phyloP scores from a whole-genome alignment of 2,888 invertebrate genomes.

The Hecatera dysodea region DNA sequence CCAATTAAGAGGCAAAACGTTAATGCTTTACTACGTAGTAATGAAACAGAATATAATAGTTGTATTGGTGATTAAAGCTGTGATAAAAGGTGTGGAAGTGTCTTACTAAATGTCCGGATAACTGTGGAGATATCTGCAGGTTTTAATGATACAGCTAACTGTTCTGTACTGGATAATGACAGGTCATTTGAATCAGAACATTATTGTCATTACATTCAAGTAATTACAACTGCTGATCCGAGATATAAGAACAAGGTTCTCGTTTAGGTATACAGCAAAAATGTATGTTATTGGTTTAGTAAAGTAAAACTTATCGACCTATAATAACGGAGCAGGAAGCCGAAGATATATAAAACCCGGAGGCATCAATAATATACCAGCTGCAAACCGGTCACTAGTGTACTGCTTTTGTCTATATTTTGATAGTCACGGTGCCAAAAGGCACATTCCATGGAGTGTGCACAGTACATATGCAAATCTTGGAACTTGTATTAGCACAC shows the following conservation, averaged over 20 bases:
- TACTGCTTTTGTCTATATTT: not conserved
- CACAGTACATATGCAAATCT: slow-evolving; percentile 28
- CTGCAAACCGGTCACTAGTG: not conserved
- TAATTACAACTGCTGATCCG: slow-evolving; percentile 25
- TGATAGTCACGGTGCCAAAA: not conserved
- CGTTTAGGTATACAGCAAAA: slow-evolving; percentile 30
- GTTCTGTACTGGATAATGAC: slow-evolving; percentile 3
- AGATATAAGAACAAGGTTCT: slow-evolving; percentile 15
- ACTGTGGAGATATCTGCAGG: slow-evolving; percentile 29
- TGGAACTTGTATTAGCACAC: slow-evolving; percentile 20
- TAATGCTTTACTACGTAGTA: slow-evolving; percentile 39
- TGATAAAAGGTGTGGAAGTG: slow-evolving; percentile 43
- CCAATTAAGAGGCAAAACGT: slow-evolving; percentile 45
- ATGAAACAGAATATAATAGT: slow-evolving; percentile 40
- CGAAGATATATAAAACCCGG: not conserved
- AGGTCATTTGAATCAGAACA: slow-evolving; percentile 30
- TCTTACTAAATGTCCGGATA: slow-evolving; percentile 34
- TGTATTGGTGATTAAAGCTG: slow-evolving; percentile 39
- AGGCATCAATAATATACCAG: not conserved
- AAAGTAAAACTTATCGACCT: slow-evolving; percentile 23
- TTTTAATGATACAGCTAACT: slow-evolving; percentile 28
- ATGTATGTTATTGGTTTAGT: not conserved
- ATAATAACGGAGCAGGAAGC: not conserved
- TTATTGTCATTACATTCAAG: slow-evolving; percentile 14
- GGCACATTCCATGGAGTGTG: not conserved